Conservation (phyloP, 2,888 invertebrate genomes). For the Heterodera filipjevi region DNA sequence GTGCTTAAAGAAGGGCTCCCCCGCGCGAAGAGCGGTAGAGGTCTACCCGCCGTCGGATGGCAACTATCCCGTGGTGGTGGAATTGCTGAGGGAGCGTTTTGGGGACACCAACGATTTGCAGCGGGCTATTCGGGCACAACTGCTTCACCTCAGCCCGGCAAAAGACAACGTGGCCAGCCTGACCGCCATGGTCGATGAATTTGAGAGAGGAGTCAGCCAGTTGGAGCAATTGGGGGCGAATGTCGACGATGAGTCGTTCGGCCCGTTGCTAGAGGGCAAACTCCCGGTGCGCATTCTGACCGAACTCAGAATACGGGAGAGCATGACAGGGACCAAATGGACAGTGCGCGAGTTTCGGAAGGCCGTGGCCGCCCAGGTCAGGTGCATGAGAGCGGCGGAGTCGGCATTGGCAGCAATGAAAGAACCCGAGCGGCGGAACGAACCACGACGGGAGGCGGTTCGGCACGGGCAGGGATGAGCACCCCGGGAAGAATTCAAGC, state of each 20-base stretch:
- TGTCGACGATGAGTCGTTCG: background rate
- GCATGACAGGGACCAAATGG: background rate
- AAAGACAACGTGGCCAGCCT: background rate
- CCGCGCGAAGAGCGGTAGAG: background rate
- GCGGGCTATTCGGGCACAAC: background rate
- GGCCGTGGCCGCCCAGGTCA: background rate
- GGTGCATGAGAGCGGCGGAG: background rate
- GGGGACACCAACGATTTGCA: constrained; percentile 6
- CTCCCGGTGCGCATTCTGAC: background rate
- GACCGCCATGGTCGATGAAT: background rate
- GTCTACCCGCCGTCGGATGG: constrained; percentile 11
- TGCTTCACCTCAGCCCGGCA: background rate
- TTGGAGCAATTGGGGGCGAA: background rate
- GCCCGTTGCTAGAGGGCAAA: background rate
- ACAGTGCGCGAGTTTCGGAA: background rate
- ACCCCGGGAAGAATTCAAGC: background rate
- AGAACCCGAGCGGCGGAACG: background rate
- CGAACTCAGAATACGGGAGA: background rate
- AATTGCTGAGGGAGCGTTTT: background rate
- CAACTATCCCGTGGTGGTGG: constrained; percentile 2
- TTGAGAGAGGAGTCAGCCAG: background rate
- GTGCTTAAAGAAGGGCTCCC: background rate
- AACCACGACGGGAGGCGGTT: background rate
- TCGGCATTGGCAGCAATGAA: background rate
- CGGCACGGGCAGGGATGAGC: background rate